Percentiles rank a stretch among this genome's conserved stretches.
Conservation (phyloP, 1,140 invertebrate species). For the Drosophila suzukii region DNA sequence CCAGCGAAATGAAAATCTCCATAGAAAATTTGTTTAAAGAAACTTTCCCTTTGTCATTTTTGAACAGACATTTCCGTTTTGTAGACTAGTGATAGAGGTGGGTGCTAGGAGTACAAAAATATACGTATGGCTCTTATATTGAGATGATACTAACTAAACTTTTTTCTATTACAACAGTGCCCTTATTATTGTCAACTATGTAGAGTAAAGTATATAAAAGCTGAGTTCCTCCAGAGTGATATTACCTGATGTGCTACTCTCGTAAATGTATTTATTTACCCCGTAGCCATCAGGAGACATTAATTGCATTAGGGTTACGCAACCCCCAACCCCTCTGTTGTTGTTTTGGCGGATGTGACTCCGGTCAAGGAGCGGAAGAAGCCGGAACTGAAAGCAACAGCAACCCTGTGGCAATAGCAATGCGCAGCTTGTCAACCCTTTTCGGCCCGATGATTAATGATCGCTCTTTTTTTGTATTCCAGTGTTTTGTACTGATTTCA, state of each 20-base stretch:
- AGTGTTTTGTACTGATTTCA: slow-evolving; percentile 78
- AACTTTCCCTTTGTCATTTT: too few relatives aligned
- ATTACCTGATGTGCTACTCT: slow-evolving; percentile 20
- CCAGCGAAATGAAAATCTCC: too few relatives aligned
- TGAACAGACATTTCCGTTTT: too few relatives aligned
- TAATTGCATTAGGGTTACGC: slow-evolving; percentile 43
- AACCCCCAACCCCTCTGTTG: slow-evolving; percentile 1
- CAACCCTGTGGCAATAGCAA: slow-evolving; percentile 36
- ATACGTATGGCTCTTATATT: too few relatives aligned
- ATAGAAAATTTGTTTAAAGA: too few relatives aligned
- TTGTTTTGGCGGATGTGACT: slow-evolving; percentile 36
- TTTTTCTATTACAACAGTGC: too few relatives aligned
- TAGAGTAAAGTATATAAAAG: not conserved
- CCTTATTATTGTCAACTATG: not conserved
- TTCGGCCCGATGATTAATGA: slow-evolving; percentile 74
- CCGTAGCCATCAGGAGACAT: slow-evolving; percentile 17
- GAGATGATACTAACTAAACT: too few relatives aligned
- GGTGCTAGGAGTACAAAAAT: too few relatives aligned
- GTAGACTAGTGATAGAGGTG: too few relatives aligned
- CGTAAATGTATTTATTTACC: slow-evolving; percentile 4
- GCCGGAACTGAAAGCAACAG: slow-evolving; percentile 15
- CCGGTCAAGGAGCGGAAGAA: slow-evolving; percentile 47
- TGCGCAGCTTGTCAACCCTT: slow-evolving; percentile 75
- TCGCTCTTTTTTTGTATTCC: slow-evolving; percentile 56
- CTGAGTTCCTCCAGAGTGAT: not conserved